Evolutionary conservation across 2,888 invertebrate species (phyloP), one percentile per base, ranked within the genome.

Genomic region (Globia sparganii): DNA sequence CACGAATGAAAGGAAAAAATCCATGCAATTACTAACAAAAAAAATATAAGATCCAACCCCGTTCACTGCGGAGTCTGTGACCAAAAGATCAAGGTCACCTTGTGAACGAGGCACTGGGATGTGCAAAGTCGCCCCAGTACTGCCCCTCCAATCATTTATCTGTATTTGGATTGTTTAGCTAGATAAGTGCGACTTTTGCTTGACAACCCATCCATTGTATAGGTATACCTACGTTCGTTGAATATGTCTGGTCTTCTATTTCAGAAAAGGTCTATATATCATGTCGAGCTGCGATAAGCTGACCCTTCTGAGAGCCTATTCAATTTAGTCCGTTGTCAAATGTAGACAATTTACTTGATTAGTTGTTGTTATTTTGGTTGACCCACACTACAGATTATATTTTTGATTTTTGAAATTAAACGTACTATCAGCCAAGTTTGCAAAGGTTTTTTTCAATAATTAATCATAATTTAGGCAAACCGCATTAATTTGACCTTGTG

Each of bases 101-200:
- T 11, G 13, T 6, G 61, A 77, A 72, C 67, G 75, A 83, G 76
- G 34, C 40, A 53, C 74, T 56, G 28, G 76, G 58, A 66, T 65
- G 67, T 75, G 59, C 15, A 72, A 71, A 70, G 65, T 75, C 66
- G 66, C 68, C 21, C 46, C 21, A 77, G 64, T 58, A 65, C 64
- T 83, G 34, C 1, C 37, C 28, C 61, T 68, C 75, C 8, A 64
- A 75, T 85, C 75, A 80, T 83, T 80, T 85, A 72, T 80, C 72
- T 79, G 62, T 65, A 77, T 80, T 83, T 66, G 49, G n/a, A 34
- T 72, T 61, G 56, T 72, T 73, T 73, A 67, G 62, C 70, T 67
- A 68, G 59, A 58, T 62, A 75, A 65, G 46, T 61, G 68, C 37
- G 15, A 81, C 34, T 84, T 81, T 81, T 84, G 73, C 80, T 40